Evolutionary conservation across 2,888 invertebrate genomes (phyloP).

Genomic region (Cryptus viduatorius): DNA sequence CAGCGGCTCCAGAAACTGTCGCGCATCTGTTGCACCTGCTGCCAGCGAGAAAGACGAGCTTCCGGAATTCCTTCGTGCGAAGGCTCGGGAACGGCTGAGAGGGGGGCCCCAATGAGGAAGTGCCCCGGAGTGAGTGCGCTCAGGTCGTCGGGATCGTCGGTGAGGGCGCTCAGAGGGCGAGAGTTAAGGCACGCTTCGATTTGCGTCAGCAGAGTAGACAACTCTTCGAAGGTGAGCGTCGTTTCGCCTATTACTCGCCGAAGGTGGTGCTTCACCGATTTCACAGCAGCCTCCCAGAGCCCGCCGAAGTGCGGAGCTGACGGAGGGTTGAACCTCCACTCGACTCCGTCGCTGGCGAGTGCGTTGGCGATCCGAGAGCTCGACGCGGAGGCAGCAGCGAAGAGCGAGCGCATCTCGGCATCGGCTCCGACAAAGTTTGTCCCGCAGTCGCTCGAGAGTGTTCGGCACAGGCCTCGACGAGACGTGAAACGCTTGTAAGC

Average conservation of each 20-base stretch:
- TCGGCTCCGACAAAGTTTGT: constrained; percentile 72
- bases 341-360: constrained; percentile 62
- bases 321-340: constrained; percentile 75
- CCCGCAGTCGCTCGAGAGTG: constrained; percentile 68
- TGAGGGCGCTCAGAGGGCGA: neutral
- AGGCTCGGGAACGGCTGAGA: constrained; percentile 70
- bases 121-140: neutral
- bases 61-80: constrained; percentile 59
- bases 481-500: constrained; percentile 68
- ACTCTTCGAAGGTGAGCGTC: neutral
- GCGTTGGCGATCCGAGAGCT: neutral
- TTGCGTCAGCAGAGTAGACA: neutral
- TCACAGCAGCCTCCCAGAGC: constrained; percentile 75
- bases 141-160: neutral
- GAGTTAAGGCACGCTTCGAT: constrained; percentile 5
- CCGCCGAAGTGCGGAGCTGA: constrained; percentile 75
- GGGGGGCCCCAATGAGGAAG: neutral
- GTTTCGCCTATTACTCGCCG: neutral
- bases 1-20: constrained; percentile 64
- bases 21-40: constrained; percentile 39
- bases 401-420: constrained; percentile 37
- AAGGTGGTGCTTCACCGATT: constrained; percentile 70
- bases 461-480: constrained; percentile 55
- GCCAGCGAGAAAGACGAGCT: constrained; percentile 72
- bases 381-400: neutral